Percentiles rank a stretch among this genome's conserved stretches.
These are phyloP conservation scores for Podarcis lilfordi DNA, from an alignment of 2,797 vertebrate species.

Conservation along the genomic window DNA sequence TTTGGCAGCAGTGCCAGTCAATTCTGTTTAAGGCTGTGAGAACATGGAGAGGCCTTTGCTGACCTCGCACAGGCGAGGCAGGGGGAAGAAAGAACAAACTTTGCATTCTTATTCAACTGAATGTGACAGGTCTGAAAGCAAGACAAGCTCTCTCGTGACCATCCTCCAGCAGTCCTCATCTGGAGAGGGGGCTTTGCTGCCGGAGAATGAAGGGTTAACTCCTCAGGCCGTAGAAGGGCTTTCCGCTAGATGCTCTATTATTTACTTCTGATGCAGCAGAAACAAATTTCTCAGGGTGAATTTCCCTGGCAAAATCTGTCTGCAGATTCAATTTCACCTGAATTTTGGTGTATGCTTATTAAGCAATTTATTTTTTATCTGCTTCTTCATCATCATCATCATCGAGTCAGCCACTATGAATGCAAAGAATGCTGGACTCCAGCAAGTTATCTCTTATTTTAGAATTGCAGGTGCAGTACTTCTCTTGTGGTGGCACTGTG, in stretches of 20 bases:
- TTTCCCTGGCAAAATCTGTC: not conserved
- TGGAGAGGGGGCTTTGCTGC: not conserved
- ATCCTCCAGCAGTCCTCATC: constrained; percentile 3
- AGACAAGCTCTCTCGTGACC: constrained; percentile 44
- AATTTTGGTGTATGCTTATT: not conserved
- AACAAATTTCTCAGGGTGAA: not conserved
- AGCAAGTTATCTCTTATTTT: not conserved
- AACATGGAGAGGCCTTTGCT: constrained; percentile 8
- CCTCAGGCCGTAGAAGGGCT: not conserved
- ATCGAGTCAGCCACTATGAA: not conserved
- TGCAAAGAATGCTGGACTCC: not conserved
- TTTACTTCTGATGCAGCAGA: constrained; percentile 1
- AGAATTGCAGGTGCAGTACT: too few species aligned
- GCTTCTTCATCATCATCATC: not conserved
- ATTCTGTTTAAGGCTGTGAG: constrained; percentile 11
- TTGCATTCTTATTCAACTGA: constrained; percentile 42
- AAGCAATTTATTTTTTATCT: not conserved
- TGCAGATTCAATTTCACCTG: not conserved
- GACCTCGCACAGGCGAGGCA: constrained; percentile 41
- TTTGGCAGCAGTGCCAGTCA: constrained; percentile 29
- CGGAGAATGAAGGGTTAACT: not conserved
- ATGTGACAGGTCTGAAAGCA: constrained; percentile 11
- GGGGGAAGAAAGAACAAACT: not conserved
- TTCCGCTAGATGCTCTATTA: not conserved
- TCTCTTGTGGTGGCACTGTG: too few species aligned